A percentile compares a stretch with the other conserved stretches of the same genome.
These are phyloP conservation scores for Rallus limicola DNA, from an alignment of 2,113 vertebrate genomes.

Conservation along the genomic window DNA sequence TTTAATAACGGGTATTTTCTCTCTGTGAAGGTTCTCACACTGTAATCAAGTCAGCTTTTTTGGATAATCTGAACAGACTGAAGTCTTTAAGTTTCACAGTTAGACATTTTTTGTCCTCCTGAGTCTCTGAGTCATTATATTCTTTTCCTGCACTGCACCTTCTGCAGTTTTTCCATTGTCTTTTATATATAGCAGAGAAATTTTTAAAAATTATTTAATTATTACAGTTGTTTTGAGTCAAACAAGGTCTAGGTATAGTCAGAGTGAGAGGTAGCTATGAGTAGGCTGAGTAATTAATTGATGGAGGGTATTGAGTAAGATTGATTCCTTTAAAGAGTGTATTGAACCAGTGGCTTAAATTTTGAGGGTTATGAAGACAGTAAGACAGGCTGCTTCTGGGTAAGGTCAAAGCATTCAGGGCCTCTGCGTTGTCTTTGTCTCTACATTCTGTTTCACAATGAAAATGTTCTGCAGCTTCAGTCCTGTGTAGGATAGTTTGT, in stretches of 20 bases:
- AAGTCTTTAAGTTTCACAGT: conserved; percentile 35
- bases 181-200: background rate
- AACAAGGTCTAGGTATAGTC: background rate
- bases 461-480: background rate
- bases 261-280: accelerated
- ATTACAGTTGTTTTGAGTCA: background rate
- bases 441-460: accelerated
- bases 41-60: conserved; percentile 47
- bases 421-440: background rate
- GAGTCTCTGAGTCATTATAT: background rate
- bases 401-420: background rate
- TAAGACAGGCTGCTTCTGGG: background rate
- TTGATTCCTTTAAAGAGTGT: background rate
- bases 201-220: background rate
- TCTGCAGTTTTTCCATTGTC: background rate
- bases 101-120: background rate
- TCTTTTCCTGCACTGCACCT: background rate
- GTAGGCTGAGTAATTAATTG: background rate
- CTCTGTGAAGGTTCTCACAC: background rate
- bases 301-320: background rate
- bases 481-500: background rate
- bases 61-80: conserved; percentile 36
- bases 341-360: background rate
- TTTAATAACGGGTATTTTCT: conserved; percentile 52
- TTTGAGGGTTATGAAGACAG: background rate